Percentiles rank a stretch among this genome's conserved stretches.
Conservation (phyloP, 2,797 vertebrate genomes). For the Hippocampus kuda region DNA sequence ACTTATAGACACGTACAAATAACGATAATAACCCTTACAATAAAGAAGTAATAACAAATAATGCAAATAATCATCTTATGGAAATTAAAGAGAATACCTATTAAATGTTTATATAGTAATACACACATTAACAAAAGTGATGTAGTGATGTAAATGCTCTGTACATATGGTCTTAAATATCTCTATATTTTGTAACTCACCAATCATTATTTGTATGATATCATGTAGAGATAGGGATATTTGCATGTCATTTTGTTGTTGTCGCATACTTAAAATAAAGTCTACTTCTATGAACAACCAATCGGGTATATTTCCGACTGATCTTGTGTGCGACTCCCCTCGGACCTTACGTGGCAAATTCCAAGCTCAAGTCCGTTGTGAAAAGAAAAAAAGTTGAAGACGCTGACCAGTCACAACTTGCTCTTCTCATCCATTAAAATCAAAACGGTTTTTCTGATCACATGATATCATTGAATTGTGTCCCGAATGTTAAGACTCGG, state of each 20-base stretch:
- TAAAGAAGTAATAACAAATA: constrained; percentile 19
- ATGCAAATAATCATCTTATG: constrained; percentile 51
- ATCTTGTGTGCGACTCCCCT: constrained; percentile 3
- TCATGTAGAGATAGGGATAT: constrained; percentile 67
- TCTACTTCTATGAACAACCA: constrained; percentile 62
- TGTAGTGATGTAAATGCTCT: constrained; percentile 76
- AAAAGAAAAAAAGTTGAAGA: neutral
- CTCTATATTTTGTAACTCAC: constrained; percentile 82
- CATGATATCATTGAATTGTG: neutral
- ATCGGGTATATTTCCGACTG: constrained; percentile 20
- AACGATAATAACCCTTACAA: constrained; percentile 38
- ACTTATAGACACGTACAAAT: constrained; percentile 57
- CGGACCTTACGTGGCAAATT: neutral
- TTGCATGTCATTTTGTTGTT: constrained; percentile 71
- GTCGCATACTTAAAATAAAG: constrained; percentile 74
- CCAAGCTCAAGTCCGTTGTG: neutral
- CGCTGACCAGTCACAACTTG: neutral
- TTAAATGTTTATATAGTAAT: constrained; percentile 72
- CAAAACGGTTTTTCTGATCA: neutral
- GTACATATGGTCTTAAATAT: constrained; percentile 79
- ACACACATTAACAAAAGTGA: constrained; percentile 83
- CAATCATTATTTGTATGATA: constrained; percentile 76
- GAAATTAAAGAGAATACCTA: constrained; percentile 60
- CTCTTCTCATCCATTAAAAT: neutral
- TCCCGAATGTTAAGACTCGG: neutral